Conservation (phyloP, 2,113 vertebrate species). For the Merops nubicus region DNA sequence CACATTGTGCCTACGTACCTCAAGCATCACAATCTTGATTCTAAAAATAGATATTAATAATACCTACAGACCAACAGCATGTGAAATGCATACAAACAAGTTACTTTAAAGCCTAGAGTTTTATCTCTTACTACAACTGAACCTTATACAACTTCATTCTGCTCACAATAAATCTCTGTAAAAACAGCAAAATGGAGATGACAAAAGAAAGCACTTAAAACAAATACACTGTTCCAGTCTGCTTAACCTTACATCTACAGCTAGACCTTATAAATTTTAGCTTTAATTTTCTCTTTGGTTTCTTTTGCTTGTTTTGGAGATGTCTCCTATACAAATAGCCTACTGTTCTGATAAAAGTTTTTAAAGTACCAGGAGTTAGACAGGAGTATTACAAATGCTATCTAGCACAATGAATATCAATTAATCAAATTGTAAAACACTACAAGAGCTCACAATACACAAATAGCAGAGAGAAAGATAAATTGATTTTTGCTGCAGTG, state of each 20-base stretch:
- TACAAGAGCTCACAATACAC: slow-evolving; percentile 79
- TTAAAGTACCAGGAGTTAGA: slow-evolving; percentile 64
- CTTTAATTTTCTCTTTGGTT: slow-evolving; percentile 59
- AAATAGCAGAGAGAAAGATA: slow-evolving; percentile 82
- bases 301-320: slow-evolving; percentile 51
- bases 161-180: slow-evolving; percentile 4
- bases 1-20: slow-evolving; percentile 68
- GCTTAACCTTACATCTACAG: slow-evolving; percentile 58
- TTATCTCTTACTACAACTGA: not conserved
- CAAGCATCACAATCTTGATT: slow-evolving; percentile 32
- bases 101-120: slow-evolving; percentile 39
- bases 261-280: slow-evolving; percentile 30
- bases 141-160: slow-evolving; percentile 35
- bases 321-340: slow-evolving; percentile 65
- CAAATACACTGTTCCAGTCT: slow-evolving; percentile 27
- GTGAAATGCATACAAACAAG: slow-evolving; percentile 70
- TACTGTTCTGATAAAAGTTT: slow-evolving; percentile 72
- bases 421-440: slow-evolving; percentile 82
- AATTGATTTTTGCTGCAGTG: slow-evolving; percentile 89
- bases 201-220: slow-evolving; percentile 5
- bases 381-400: slow-evolving; percentile 74
- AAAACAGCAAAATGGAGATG: not conserved
- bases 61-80: slow-evolving; percentile 48
- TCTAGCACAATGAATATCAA: slow-evolving; percentile 81
- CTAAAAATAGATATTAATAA: slow-evolving; percentile 75